Base-by-base conservation (phyloP, 2,113 vertebrate species). In the Pelvicachromis taeniatus region DNA sequence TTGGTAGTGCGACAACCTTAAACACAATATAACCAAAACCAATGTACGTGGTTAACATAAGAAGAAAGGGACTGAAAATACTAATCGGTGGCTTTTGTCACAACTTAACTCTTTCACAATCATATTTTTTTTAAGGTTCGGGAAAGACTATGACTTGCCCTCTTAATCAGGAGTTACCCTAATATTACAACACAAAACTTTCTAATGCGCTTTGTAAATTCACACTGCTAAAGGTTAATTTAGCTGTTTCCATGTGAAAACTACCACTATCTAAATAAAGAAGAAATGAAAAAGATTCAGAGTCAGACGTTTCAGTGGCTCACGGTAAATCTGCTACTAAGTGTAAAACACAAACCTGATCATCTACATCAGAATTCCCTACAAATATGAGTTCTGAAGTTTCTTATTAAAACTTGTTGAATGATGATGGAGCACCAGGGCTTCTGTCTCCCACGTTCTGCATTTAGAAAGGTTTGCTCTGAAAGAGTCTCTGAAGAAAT, bases 221-320 rank as follows among this genome's bases (percentile, higher is more conserved):
- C 4, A 63, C 38, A 38, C 19, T 1, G 1, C 19, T 63, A 63
- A 63, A 38, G 21, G 19, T 63, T 63, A 63, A 38, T 63, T n/a
- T n/a, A n/a, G n/a, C 9, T 23, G 35, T 68, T 42, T 68, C 7
- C 33, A 68, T 68, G n/a, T 23, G 4, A 68, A 2, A 68, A 6
- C 63, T 42, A 68, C 1, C 31, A 23, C 3, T 0, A 68, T 40
- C 33, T 16, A 68, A 68, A 23, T 68, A 40, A 42, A 68, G n/a
- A n/a, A 68, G 63, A 68, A 68, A 42, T 68, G n/a, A 68, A 68
- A 68, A 68, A 1, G 38, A 68, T 68, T 42, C 38, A 23, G 38
- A 23, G 14, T 68, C 12, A 42, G n/a, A 42, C 35, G 16, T 6
- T 42, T 23, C 12, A 0, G 0, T 9, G n/a, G 0, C 38, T 42